Evolutionary conservation across 2,113 vertebrate genomes (phyloP), one percentile per base, ranked within the genome.

Genomic region (Lophotis ruficrista): DNA sequence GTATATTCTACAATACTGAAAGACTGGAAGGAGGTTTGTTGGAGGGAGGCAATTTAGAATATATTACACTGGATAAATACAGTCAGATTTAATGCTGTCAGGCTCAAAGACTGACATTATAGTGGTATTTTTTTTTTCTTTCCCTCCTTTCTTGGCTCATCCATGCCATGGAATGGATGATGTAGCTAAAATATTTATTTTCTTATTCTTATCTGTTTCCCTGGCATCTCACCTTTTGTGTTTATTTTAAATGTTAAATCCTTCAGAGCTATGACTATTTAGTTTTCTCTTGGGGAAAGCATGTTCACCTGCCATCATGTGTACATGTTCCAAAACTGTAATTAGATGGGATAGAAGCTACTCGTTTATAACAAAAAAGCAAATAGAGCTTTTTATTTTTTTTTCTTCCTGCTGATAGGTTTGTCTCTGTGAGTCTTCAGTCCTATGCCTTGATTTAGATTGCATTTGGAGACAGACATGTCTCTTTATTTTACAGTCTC

Each of bases 1-100:
- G 8, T n/a, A 10, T 19, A 0, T 56, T 54, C 1, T 3, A 4
- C 4, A 37, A 1, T 75, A 6, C 28, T 18, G 35, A 80, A 50
- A 37, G 12, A 3, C 38, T 30, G 27, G 43, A 50, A 22, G 16
- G 43, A 47, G 64, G 16, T 28, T 41, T 14, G 5, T 19, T 69
- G 38, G 19, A 48, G 27, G 31, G 38, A 69, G 19, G 15, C 21
- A 23, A 1, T 57, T 50, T 19, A 35, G 62, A 37, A 0, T 48
- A 12, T 38, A 0, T 10, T 16, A 43, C 47, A 1, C 27, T n/a
- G 58, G 45, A 56, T 12, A 22, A n/a, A 23, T 5, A 18, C 28
- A 13, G 22, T 51, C 57, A 16, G 53, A 28, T 60, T 23, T 13
- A 64, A 19, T 50, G n/a, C 27, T 53, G 22, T 45, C 47, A 56